Evolutionary conservation across 2,797 vertebrate species (phyloP).

Genomic region (Bryconaethiops microstoma): DNA sequence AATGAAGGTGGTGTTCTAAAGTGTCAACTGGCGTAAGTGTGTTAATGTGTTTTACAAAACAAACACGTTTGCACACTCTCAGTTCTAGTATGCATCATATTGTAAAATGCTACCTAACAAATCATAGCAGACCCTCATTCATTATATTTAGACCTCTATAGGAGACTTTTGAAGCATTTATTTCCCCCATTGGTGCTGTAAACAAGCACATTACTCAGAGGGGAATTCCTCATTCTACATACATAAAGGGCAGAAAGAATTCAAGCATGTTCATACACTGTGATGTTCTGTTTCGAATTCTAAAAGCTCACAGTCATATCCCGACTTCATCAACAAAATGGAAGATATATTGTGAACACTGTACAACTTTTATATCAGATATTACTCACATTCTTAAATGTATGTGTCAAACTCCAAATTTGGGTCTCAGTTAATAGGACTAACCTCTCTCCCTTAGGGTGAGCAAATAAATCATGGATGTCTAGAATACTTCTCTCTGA

Average conservation of each 20-base stretch:
- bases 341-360: not conserved
- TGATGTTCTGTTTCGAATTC: slow-evolving; percentile 21
- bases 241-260: slow-evolving; percentile 42
- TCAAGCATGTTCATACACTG: slow-evolving; percentile 24
- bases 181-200: slow-evolving; percentile 48
- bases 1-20: not conserved
- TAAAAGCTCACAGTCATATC: slow-evolving; percentile 17
- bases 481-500: slow-evolving; percentile 74
- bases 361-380: not conserved
- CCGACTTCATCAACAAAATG: slow-evolving; percentile 18
- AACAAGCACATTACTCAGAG: slow-evolving; percentile 47
- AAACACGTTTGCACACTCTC: not conserved
- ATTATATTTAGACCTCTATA: not conserved
- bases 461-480: slow-evolving; percentile 68
- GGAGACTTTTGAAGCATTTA: slow-evolving; percentile 32
- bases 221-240: slow-evolving; percentile 49
- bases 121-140: slow-evolving; percentile 25
- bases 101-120: not conserved
- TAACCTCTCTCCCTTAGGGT: slow-evolving; percentile 59
- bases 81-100: not conserved
- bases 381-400: not conserved
- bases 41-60: slow-evolving; percentile 37
- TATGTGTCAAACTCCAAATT: not conserved
- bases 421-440: not conserved
- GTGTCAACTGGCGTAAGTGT: not conserved